Percentiles rank a stretch among this genome's conserved stretches.
Conservation (phyloP, 2,113 vertebrate genomes). For the Phyllostomus discolor region DNA sequence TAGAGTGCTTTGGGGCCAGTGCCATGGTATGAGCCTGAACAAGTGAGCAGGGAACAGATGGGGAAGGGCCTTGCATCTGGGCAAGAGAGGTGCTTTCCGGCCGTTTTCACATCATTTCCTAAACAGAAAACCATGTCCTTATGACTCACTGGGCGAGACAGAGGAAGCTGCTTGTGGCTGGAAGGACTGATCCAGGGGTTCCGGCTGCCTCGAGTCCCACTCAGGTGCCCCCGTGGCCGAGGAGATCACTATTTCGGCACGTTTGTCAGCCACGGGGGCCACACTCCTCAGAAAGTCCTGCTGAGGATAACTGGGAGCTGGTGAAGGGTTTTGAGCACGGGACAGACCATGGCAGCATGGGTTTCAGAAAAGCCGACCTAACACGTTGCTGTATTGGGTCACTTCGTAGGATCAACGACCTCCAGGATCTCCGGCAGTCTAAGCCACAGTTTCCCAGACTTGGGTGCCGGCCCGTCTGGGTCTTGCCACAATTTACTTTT, state of each 20-base stretch:
- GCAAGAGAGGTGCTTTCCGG: background rate
- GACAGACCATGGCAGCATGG: too few species aligned
- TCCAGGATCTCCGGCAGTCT: background rate
- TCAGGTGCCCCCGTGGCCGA: background rate
- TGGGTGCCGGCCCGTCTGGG: background rate
- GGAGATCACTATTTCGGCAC: background rate
- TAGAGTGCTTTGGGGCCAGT: background rate
- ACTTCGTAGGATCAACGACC: too few species aligned
- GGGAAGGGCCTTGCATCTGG: rapidly evolving
- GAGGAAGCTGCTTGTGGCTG: background rate
- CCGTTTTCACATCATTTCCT: background rate
- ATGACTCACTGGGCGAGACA: background rate
- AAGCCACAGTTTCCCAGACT: background rate
- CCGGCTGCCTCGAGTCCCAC: background rate
- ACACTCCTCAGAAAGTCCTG: background rate
- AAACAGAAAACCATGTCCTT: background rate
- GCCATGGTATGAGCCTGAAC: rapidly evolving
- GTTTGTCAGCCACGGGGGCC: background rate
- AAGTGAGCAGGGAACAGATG: background rate
- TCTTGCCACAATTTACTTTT: background rate
- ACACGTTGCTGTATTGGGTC: background rate
- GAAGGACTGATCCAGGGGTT: background rate
- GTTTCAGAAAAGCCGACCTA: background rate
- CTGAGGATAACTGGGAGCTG: background rate
- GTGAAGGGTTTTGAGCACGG: background rate